Percentiles rank a stretch among this genome's conserved stretches.
Evolutionary conservation across 2,888 invertebrate species (phyloP).

Genomic region (Aphidoletes aphidimyza): DNA sequence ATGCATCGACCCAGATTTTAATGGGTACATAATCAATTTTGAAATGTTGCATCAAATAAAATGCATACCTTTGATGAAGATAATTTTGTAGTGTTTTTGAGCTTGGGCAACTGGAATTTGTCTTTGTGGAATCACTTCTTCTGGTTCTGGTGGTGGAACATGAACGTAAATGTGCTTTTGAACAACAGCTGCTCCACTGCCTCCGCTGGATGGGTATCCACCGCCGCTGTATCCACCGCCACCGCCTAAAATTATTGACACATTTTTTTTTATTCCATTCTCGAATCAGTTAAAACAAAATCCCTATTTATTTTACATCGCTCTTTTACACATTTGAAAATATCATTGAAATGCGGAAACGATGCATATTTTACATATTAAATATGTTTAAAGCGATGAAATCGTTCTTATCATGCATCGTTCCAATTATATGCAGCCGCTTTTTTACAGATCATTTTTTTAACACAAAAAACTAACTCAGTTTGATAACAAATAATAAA

Average conservation of each 20-base stretch:
- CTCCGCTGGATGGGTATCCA: constrained; percentile 61
- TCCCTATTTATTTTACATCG: no score
- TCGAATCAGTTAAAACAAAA: no score
- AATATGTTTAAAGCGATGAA: no score
- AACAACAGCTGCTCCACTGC: constrained; percentile 70
- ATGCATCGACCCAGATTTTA: no score
- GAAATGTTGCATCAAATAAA: no score
- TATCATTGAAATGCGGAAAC: no score
- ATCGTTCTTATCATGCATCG: no score
- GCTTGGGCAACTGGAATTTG: constrained; percentile 77
- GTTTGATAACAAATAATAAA: background rate
- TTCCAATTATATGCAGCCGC: no score
- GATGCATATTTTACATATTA: no score
- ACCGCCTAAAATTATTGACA: background rate
- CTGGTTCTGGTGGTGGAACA: constrained; percentile 88
- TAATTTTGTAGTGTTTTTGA: constrained; percentile 91
- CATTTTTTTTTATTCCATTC: background rate
- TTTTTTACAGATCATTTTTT: no score
- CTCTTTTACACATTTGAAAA: no score
- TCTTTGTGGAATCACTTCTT: constrained; percentile 72
- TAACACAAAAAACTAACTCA: background rate
- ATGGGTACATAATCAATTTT: no score
- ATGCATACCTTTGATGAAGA: constrained; percentile 82
- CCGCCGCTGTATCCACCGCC: constrained; percentile 57
- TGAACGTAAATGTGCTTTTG: constrained; percentile 91